A percentile compares a stretch with the other conserved stretches of the same genome.
phyloP scores from a whole-genome alignment of 2,797 vertebrate species.

The Semotilus atromaculatus region DNA sequence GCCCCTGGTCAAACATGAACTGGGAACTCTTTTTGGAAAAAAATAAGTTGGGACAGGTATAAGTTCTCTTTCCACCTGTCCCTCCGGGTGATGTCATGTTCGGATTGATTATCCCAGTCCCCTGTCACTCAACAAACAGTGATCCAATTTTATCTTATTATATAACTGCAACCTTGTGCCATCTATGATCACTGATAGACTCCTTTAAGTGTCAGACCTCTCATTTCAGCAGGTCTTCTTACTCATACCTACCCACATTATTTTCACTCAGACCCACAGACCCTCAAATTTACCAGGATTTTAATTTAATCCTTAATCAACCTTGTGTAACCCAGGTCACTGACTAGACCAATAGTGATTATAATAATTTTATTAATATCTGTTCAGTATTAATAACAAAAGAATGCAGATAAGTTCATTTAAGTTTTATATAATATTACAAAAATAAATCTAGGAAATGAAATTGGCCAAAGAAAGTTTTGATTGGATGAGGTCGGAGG shows the following conservation, averaged over 20 bases:
- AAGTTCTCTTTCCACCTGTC: not conserved
- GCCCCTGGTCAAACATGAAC: not conserved
- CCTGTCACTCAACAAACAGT: constrained; percentile 6
- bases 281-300: not conserved
- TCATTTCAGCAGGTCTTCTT: not conserved
- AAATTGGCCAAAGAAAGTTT: too few species aligned
- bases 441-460: too few species aligned
- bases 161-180: not conserved
- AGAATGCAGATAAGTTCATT: too few species aligned
- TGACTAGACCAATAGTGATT: too few species aligned
- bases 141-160: constrained; percentile 11
- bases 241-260: not conserved
- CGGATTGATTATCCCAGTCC: not conserved
- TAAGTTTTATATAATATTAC: too few species aligned
- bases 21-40: constrained; percentile 3
- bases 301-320: not conserved
- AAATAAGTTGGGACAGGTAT: not conserved
- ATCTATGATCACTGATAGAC: not conserved
- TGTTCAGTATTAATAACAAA: too few species aligned
- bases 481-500: too few species aligned
- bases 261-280: not conserved
- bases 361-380: too few species aligned
- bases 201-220: not conserved
- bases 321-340: too few species aligned
- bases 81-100: not conserved